Evolutionary conservation across 2,888 invertebrate genomes (phyloP), one percentile per base, ranked within the genome.

Genomic region (Apotomis capreana): DNA sequence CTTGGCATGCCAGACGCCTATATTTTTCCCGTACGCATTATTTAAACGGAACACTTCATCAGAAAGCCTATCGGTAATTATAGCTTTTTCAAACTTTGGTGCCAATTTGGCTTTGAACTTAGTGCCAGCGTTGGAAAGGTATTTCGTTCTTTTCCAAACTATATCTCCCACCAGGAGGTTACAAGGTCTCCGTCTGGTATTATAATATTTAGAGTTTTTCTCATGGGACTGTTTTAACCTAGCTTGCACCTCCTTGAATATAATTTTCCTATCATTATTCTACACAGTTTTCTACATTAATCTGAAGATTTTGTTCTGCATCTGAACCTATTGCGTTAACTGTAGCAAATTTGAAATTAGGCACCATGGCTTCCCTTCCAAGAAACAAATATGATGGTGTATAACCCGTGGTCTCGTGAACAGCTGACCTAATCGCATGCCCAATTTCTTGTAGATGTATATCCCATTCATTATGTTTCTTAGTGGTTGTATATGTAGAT

Each of bases 401-500:
- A 13, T 40, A 68, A 0, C 68, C 68, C 8, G 68, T 68, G 1
- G 68, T 52, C 10, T 68, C 68, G 8, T 68, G 68, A 0, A 58
- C 59, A 4, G 68, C 46, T 0, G 67, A 13, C 46, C 67, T 58
- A 36, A 67, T 58, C 0, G 67, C 67, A 51, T 67, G 6, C 1
- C 67, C 67, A 36, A 67, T 13, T 51, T 67, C 36, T 0, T 58
- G 13, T 10, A 67, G 10, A 37, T 67, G 26, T 3, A 13, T 4
- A 26, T 67, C 67, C 67, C 67, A 67, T 26, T 74, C 72, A 52
- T 73, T 75, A 36, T 77, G 76, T 8, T 75, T 76, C 1, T 70
- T 59, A 8, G 51, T 8, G 8, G 69, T 52, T 46, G 74, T 71
- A 54, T 74, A 83, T 0, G 79, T 75, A n/a, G 81, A 58, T 5